Base-by-base conservation (phyloP, 2,797 vertebrate genomes). In the Jordanella pulchra region DNA sequence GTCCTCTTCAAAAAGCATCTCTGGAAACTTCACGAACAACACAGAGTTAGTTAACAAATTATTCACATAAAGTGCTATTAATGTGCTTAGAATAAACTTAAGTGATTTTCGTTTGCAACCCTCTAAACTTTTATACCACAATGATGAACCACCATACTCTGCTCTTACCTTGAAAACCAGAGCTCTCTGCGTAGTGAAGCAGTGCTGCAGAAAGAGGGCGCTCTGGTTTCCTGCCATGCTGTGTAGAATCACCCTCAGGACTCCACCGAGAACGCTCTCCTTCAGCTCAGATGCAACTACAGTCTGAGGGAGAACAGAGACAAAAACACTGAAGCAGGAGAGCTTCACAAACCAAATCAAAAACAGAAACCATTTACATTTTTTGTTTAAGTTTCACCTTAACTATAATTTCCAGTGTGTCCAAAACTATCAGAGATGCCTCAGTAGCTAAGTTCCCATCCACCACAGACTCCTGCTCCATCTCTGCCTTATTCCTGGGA, bases 1-100 rank as follows among this genome's bases (percentile, higher is more conserved):
- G 91, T 98, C 97, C 78, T 98, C 97, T 76, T 97, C 96, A 67
- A 98, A 98, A 67, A 98, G 93, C 95, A 97, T 96, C 92, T 97
- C 97, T 4, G 96, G 97, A 63, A 97, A 97, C 97, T 97, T 74
- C 1, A 69, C 25, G 82, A 45, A 76, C n/a, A 78, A 80, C 6
- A 60, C n/a, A 1, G 32, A 25, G 14, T 45, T 12, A 69, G 18
- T 68, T 66, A 3, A 39, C 58, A 67, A 14, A 27, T 13, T 42
- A 39, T 61, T 53, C 2, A 53, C 12, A 50, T 50, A 27, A 63
- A 42, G 23, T 23, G 7, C 27, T 61, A 30, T 35, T 44, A 14
- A 42, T 15, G 4, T 13, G 1, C 23, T 63, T 42, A 63, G 15
- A 63, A 42, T 15, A 44, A 63, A 42, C 12, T 9, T 56, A 9